These are phyloP conservation scores for Galerucella calmariensis DNA, from an alignment of 2,888 invertebrate genomes.

Conservation along the genomic window DNA sequence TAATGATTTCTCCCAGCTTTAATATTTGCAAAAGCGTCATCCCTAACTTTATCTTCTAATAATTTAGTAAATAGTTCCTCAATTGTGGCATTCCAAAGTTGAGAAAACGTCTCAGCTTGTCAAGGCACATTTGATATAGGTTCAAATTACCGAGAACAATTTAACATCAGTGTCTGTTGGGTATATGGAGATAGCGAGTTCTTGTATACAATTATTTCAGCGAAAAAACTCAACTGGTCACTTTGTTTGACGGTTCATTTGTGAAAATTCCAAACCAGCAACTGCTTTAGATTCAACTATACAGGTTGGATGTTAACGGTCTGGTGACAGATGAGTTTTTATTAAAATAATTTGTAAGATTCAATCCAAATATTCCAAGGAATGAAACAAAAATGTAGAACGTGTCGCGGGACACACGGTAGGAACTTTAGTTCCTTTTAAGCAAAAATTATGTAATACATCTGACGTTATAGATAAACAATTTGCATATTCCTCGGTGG, in stretches of 20 bases:
- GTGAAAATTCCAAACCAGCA: neutral
- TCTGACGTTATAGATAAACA: too few relatives aligned
- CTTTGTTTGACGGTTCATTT: neutral
- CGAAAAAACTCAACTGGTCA: neutral
- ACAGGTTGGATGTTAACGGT: too few relatives aligned
- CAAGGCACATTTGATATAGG: neutral
- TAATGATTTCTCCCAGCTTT: too few relatives aligned
- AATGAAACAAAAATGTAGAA: too few relatives aligned
- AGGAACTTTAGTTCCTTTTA: too few relatives aligned
- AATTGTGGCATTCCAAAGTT: neutral
- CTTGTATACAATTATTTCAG: neutral
- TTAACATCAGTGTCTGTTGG: neutral
- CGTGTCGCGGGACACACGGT: too few relatives aligned
- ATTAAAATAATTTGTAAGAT: too few relatives aligned
- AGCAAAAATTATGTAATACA: too few relatives aligned
- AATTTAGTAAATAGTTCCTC: constrained; percentile 2
- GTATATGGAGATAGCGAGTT: neutral
- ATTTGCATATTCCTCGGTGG: too few relatives aligned
- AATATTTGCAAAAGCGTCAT: too few relatives aligned
- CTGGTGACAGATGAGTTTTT: too few relatives aligned
- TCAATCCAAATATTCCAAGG: too few relatives aligned
- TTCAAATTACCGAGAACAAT: neutral
- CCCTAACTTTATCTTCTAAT: neutral
- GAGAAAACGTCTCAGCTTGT: neutral
- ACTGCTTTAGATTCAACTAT: neutral